A percentile compares a stretch with the other conserved stretches of the same genome.
These are phyloP conservation scores for Cephus runcator DNA, from an alignment of 2,888 invertebrate genomes.

Conservation along the genomic window DNA sequence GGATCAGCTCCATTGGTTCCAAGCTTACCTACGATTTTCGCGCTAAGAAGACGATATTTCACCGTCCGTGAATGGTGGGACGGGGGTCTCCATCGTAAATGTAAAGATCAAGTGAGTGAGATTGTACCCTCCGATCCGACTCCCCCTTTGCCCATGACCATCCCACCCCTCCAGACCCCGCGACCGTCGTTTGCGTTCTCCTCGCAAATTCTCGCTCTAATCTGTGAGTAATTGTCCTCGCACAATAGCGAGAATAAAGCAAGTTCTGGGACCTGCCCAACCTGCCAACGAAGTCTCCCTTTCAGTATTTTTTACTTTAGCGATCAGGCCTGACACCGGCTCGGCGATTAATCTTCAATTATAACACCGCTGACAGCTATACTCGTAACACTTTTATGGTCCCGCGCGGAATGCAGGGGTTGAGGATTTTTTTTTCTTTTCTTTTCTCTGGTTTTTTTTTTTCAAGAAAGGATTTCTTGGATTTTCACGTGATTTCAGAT, in stretches of 20 bases:
- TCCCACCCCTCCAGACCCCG: conserved; percentile 18
- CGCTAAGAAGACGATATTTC: conserved; percentile 55
- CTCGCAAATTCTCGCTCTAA: conserved; percentile 62
- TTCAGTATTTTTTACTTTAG: conserved; percentile 41
- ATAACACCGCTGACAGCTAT: conserved; percentile 57
- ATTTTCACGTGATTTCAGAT: too few species aligned
- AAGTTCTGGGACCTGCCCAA: conserved; percentile 43
- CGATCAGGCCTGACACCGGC: conserved; percentile 46
- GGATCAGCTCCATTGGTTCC: too few species aligned
- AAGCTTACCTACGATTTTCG: conserved; percentile 29
- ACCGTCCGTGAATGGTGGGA: conserved; percentile 41
- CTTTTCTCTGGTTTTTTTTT: not conserved
- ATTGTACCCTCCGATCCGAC: conserved; percentile 28
- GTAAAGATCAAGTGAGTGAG: conserved; percentile 52
- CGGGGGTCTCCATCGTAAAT: conserved; percentile 42
- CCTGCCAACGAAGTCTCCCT: conserved; percentile 32
- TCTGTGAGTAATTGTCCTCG: conserved; percentile 62
- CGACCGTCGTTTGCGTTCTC: conserved; percentile 13
- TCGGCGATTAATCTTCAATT: conserved; percentile 63
- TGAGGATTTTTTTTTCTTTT: conserved; percentile 20
- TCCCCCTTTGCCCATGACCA: conserved; percentile 24
- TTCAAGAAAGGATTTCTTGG: not conserved
- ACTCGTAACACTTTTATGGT: conserved; percentile 38
- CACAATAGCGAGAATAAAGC: conserved; percentile 37
- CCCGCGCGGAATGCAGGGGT: conserved; percentile 27